phyloP scores from a whole-genome alignment of 2,888 invertebrate genomes.

The Lottia gigantea region DNA sequence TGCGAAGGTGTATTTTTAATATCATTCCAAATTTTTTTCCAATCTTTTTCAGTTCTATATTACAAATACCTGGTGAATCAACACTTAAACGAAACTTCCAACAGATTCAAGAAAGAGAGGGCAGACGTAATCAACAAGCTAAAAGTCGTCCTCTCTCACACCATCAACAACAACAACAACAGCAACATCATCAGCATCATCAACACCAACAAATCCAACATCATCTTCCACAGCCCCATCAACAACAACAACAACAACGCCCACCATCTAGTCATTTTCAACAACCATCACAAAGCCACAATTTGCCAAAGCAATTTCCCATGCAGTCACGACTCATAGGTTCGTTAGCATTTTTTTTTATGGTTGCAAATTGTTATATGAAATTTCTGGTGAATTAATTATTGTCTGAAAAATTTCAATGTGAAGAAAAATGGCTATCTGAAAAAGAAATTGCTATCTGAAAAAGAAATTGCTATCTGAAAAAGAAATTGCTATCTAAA shows the following conservation, averaged over 20 bases:
- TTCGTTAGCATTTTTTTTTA: conserved; percentile 23
- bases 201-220: conserved; percentile 76
- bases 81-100: conserved; percentile 97
- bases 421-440: too few species aligned
- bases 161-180: conserved; percentile 33
- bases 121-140: conserved; percentile 36
- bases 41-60: conserved; percentile 77
- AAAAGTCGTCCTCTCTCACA: conserved; percentile 29
- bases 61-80: conserved; percentile 90
- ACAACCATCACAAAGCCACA: conserved; percentile 75
- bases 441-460: too few species aligned
- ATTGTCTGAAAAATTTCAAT: too few species aligned
- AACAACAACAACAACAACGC: conserved; percentile 41
- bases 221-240: conserved; percentile 53
- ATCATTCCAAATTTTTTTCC: conserved; percentile 5
- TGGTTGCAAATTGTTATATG: too few species aligned
- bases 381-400: too few species aligned
- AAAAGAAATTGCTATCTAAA: too few species aligned
- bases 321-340: conserved; percentile 46
- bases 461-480: too few species aligned
- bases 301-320: conserved; percentile 48
- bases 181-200: conserved; percentile 38
- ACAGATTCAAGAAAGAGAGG: conserved; percentile 81
- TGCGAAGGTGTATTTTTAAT: background rate
- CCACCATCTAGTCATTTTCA: conserved; percentile 35